These are phyloP conservation scores for Cryptoblepharus egeriae DNA, from an alignment of 2,797 vertebrate genomes.

Conservation along the genomic window DNA sequence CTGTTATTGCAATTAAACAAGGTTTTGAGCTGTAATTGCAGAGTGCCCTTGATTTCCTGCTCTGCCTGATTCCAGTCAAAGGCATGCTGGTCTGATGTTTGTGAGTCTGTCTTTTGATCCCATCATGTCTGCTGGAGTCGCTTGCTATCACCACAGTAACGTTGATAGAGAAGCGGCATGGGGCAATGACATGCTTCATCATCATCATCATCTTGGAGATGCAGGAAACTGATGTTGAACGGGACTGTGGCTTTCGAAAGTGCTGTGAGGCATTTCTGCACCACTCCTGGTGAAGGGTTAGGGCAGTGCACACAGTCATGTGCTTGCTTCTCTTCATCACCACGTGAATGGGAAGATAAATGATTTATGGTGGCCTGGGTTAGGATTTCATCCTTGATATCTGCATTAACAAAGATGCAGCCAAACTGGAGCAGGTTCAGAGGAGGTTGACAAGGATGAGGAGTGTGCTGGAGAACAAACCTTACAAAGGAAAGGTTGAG, in stretches of 20 bases:
- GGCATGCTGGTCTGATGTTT: conserved; percentile 45
- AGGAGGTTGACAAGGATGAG: too few species aligned
- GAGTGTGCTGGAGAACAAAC: too few species aligned
- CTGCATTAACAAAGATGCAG: too few species aligned
- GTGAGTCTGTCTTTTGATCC: conserved; percentile 33
- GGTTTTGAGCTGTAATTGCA: conserved; percentile 38
- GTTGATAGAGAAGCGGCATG: conserved; percentile 45
- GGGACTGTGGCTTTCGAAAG: conserved; percentile 23
- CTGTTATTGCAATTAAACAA: conserved; percentile 56
- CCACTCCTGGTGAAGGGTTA: too few species aligned
- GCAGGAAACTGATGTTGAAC: conserved; percentile 21
- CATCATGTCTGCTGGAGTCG: conserved; percentile 37
- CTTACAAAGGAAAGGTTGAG: too few species aligned
- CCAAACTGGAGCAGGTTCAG: too few species aligned
- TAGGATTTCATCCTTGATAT: too few species aligned
- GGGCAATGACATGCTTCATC: conserved; percentile 19
- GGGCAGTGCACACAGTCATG: too few species aligned
- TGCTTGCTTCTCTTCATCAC: too few species aligned
- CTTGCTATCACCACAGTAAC: conserved; percentile 27
- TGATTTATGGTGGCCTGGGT: too few species aligned
- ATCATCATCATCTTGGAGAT: conserved; percentile 52
- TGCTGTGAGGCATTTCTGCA: too few species aligned
- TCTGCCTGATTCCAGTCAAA: conserved; percentile 51
- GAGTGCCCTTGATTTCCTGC: conserved; percentile 48
- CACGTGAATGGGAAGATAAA: too few species aligned